These are phyloP conservation scores for Thamnophis elegans DNA, from an alignment of 2,797 vertebrate species.

Conservation along the genomic window DNA sequence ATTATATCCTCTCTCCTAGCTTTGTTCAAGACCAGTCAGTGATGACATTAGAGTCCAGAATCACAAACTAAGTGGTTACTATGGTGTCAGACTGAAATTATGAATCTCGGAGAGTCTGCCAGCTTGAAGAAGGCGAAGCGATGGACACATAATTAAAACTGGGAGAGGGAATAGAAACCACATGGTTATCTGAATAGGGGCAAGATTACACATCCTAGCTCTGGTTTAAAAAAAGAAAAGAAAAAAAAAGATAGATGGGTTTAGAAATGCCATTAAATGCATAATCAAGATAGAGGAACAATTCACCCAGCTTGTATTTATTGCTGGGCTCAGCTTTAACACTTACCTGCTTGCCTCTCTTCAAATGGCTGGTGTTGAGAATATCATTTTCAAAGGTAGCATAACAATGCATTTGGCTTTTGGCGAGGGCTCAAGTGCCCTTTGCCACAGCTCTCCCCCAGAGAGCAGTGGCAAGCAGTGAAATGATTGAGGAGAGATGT, in stretches of 20 bases:
- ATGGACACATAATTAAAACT: constrained; percentile 69
- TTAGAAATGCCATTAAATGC: constrained; percentile 66
- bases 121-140: constrained; percentile 65
- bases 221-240: not conserved
- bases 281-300: constrained; percentile 51
- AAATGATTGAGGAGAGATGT: not conserved
- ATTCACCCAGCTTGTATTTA: constrained; percentile 58
- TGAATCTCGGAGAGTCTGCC: constrained; percentile 64
- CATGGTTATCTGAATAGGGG: constrained; percentile 67
- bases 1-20: constrained; percentile 60
- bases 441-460: fast-evolving
- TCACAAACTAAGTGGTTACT: constrained; percentile 75
- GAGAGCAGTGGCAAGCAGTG: constrained; percentile 10
- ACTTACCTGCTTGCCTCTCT: not conserved
- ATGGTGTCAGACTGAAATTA: constrained; percentile 78
- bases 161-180: constrained; percentile 61
- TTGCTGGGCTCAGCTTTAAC: constrained; percentile 37
- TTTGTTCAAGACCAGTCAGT: constrained; percentile 71
- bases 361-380: not conserved
- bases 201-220: constrained; percentile 63
- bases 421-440: constrained; percentile 2
- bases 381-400: not conserved
- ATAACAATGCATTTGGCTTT: fast-evolving
- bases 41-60: constrained; percentile 76
- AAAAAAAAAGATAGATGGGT: constrained; percentile 23